Conservation (phyloP, 2,888 invertebrate genomes). For the Dicyrtoma fusca region DNA sequence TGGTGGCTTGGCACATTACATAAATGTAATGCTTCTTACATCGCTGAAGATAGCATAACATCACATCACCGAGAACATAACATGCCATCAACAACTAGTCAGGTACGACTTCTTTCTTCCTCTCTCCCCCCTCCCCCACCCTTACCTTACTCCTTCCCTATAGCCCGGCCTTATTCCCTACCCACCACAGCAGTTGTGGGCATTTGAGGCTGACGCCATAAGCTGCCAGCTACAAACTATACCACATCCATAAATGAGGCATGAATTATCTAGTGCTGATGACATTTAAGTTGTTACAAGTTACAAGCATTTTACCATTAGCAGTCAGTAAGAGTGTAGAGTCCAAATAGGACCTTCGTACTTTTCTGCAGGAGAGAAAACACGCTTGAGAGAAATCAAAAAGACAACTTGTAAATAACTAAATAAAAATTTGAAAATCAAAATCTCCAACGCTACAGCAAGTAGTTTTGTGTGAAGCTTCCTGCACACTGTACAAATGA, state of each 20-base stretch:
- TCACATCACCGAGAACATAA: slow-evolving; percentile 12
- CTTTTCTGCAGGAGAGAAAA: too few relatives aligned
- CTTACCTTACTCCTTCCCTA: too few relatives aligned
- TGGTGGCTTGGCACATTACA: slow-evolving; percentile 37
- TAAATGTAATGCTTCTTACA: slow-evolving; percentile 33
- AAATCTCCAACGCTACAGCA: too few relatives aligned
- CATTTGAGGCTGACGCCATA: background rate
- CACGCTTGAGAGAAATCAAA: too few relatives aligned
- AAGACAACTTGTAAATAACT: too few relatives aligned
- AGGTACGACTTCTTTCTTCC: background rate
- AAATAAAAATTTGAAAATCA: too few relatives aligned
- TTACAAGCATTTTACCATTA: too few relatives aligned
- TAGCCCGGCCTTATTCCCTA: too few relatives aligned
- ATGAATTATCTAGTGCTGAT: background rate
- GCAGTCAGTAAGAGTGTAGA: too few relatives aligned
- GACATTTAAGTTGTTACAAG: slow-evolving; percentile 10
- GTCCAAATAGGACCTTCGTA: too few relatives aligned
- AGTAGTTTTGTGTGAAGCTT: too few relatives aligned
- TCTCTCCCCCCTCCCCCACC: background rate
- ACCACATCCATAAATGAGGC: background rate
- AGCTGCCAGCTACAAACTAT: background rate
- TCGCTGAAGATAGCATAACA: slow-evolving; percentile 22
- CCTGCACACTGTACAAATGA: too few relatives aligned
- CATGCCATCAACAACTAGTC: slow-evolving; percentile 21
- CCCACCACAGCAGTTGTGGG: background rate